Percentiles rank a stretch among this genome's conserved stretches.
Conservation (phyloP, 2,888 invertebrate species). For the Caenorhabditis japonica region DNA sequence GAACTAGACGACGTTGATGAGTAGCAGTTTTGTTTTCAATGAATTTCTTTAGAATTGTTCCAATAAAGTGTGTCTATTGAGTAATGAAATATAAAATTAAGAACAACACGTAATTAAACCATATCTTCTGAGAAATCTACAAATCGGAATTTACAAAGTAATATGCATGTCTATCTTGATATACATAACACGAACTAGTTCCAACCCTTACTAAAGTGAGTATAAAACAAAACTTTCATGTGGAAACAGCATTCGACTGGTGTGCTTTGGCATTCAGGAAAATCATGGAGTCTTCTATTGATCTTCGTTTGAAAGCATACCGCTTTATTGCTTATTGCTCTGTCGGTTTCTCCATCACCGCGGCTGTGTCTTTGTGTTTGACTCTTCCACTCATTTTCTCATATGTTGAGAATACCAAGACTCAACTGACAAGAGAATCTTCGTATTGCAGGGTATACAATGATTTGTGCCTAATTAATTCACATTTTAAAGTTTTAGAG, state of each 20-base stretch:
- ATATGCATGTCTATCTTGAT: conserved; percentile 24
- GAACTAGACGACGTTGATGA: conserved; percentile 17
- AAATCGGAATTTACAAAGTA: too few relatives aligned
- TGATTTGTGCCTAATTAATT: too few relatives aligned
- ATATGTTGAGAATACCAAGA: conserved; percentile 50
- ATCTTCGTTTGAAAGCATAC: conserved; percentile 48
- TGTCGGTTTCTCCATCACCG: conserved; percentile 43
- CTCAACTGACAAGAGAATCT: conserved; percentile 42
- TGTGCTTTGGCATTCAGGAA: conserved; percentile 41
- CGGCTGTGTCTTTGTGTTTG: conserved; percentile 44
- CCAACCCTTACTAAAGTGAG: too few relatives aligned
- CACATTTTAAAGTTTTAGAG: conserved; percentile 23
- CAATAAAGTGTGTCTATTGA: too few relatives aligned
- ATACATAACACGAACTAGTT: too few relatives aligned
- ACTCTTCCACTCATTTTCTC: conserved; percentile 43
- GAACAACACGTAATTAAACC: too few relatives aligned
- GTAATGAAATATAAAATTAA: too few relatives aligned
- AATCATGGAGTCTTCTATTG: conserved; percentile 47
- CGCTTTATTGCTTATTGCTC: conserved; percentile 52
- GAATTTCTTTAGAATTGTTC: too few relatives aligned
- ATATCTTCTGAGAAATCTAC: neutral
- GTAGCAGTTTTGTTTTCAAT: conserved; percentile 6
- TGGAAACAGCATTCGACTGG: conserved; percentile 23
- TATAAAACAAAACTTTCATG: neutral
- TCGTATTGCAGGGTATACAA: conserved; percentile 53